phyloP scores from a whole-genome alignment of 1,140 invertebrate genomes.

The Procambarus clarkii region DNA sequence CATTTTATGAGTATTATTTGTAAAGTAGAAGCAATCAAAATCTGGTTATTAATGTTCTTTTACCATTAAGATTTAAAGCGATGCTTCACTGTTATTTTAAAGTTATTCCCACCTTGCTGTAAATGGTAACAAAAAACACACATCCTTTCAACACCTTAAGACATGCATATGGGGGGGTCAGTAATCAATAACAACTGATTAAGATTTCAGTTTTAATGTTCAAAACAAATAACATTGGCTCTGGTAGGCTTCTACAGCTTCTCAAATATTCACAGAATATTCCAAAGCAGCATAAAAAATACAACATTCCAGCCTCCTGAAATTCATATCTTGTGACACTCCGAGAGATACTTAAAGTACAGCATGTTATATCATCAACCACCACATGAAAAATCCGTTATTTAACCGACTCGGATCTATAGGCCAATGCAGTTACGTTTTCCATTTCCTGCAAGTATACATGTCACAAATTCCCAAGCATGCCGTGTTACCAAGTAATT shows the following conservation, averaged over 20 bases:
- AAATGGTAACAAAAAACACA: too few species aligned
- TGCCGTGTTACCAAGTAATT: too few species aligned
- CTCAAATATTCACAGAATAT: constrained; percentile 44
- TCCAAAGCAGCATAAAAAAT: constrained; percentile 40
- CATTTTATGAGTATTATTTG: too few species aligned
- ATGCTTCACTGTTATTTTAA: too few species aligned
- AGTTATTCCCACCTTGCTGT: too few species aligned
- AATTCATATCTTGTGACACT: constrained; percentile 42
- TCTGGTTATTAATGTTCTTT: too few species aligned
- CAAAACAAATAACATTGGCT: constrained; percentile 39
- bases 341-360: constrained; percentile 11
- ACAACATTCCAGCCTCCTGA: constrained; percentile 38
- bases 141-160: too few species aligned
- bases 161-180: background rate
- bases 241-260: constrained; percentile 36
- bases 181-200: background rate
- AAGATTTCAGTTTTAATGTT: constrained; percentile 44
- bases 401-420: background rate
- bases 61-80: too few species aligned
- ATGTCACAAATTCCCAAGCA: background rate
- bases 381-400: background rate
- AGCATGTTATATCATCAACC: background rate
- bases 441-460: background rate
- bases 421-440: background rate
- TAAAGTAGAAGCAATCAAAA: too few species aligned